Percentiles rank a stretch among this genome's conserved stretches.
phyloP scores from a whole-genome alignment of 92 coral and sea anemone species.

The Bergia sp. region DNA sequence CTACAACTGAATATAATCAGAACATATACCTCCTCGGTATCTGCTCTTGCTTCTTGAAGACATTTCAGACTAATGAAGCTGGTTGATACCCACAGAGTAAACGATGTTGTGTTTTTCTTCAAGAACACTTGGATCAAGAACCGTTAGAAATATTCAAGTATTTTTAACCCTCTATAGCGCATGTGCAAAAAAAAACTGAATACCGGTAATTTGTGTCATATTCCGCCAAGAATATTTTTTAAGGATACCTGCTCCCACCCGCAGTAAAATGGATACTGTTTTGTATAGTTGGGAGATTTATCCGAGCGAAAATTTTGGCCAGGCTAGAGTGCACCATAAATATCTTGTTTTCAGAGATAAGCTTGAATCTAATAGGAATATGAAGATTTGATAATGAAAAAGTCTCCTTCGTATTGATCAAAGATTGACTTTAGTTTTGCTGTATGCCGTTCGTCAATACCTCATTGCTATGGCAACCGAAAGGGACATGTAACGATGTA shows the following conservation, averaged over 20 bases:
- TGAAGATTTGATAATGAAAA: background rate
- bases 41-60: background rate
- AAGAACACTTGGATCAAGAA: slow-evolving; percentile 7
- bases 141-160: background rate
- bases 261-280: background rate
- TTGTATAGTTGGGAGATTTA: too few relatives aligned
- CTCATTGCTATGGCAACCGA: background rate
- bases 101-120: background rate
- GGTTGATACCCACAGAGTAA: background rate
- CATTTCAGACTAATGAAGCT: background rate
- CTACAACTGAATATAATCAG: background rate
- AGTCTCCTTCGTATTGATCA: too few relatives aligned
- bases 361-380: background rate
- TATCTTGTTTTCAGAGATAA: too few relatives aligned
- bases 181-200: background rate
- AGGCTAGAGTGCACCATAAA: background rate
- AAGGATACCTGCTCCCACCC: slow-evolving; percentile 40
- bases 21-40: slow-evolving; percentile 10
- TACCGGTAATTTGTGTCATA: background rate
- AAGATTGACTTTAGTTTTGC: background rate
- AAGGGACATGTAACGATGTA: background rate
- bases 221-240: background rate
- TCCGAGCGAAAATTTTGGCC: background rate
- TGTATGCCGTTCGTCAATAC: background rate
- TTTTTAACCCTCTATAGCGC: slow-evolving; percentile 5